Conservation (phyloP, 2,888 invertebrate genomes). For the Priocnemis perturbator region DNA sequence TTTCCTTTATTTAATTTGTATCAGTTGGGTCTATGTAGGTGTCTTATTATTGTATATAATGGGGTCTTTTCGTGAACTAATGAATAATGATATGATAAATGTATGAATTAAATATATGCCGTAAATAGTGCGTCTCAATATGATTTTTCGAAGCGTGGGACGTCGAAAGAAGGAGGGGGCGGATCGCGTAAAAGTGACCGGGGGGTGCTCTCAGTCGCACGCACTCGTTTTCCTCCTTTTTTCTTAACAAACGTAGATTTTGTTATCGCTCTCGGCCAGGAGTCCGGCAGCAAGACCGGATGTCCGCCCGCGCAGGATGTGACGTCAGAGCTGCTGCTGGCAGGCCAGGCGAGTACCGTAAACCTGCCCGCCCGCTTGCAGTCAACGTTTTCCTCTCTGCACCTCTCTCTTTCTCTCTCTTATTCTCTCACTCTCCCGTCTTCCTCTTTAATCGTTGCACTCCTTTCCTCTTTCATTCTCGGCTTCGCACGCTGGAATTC, state of each 20-base stretch:
- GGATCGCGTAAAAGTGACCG: neutral
- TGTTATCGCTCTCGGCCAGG: conserved; percentile 68
- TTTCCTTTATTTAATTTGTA: too few relatives aligned
- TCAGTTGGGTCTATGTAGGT: too few relatives aligned
- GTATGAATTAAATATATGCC: too few relatives aligned
- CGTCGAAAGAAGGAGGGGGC: neutral
- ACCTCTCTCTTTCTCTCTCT: conserved; percentile 11
- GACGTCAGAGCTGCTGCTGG: conserved; percentile 67
- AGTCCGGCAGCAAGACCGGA: conserved; percentile 71
- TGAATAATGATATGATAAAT: too few relatives aligned
- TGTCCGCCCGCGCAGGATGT: conserved; percentile 73
- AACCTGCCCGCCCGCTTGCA: conserved; percentile 48
- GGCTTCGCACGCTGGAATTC: conserved; percentile 8
- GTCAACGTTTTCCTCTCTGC: conserved; percentile 8
- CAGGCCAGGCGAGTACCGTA: conserved; percentile 50
- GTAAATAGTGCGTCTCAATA: too few relatives aligned
- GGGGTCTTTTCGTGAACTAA: too few relatives aligned
- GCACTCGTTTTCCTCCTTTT: conserved; percentile 26
- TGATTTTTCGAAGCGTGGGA: too few relatives aligned
- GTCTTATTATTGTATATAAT: too few relatives aligned
- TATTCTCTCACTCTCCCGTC: conserved; percentile 4
- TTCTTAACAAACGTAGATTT: conserved; percentile 61
- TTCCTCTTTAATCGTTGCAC: neutral
- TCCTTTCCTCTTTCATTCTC: neutral
- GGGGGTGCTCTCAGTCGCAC: neutral